Evolutionary conservation across 2,113 vertebrate genomes (phyloP).

Genomic region (Ammospiza caudacuta): DNA sequence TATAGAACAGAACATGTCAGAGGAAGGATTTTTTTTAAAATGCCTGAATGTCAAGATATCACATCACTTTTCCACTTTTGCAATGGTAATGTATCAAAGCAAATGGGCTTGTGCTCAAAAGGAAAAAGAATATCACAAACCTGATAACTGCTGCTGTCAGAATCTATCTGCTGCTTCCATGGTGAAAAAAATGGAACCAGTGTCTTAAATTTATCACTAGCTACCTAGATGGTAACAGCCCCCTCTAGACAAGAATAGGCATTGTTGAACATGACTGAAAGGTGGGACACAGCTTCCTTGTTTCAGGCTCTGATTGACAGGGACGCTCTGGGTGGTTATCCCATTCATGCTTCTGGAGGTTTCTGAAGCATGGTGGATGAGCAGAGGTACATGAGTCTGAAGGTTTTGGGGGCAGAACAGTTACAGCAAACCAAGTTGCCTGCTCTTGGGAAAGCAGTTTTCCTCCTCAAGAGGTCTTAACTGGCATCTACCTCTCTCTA

Average conservation of each 20-base stretch:
- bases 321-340: background rate
- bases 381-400: background rate
- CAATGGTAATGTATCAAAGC: background rate
- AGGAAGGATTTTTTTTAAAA: background rate
- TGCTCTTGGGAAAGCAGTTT: background rate
- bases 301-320: background rate
- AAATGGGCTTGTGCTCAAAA: background rate
- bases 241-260: background rate
- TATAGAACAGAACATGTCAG: background rate
- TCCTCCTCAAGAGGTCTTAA: background rate
- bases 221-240: background rate
- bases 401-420: background rate
- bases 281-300: background rate
- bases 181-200: background rate
- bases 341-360: background rate
- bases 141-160: background rate
- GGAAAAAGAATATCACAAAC: background rate
- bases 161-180: background rate
- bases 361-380: background rate
- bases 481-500: background rate
- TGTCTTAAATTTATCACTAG: background rate
- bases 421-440: background rate
- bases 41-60: background rate
- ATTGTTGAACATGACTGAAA: background rate
- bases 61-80: background rate